Evolutionary conservation across 1,140 invertebrate genomes (phyloP).

Genomic region (Lepidotrigona ventralis): DNA sequence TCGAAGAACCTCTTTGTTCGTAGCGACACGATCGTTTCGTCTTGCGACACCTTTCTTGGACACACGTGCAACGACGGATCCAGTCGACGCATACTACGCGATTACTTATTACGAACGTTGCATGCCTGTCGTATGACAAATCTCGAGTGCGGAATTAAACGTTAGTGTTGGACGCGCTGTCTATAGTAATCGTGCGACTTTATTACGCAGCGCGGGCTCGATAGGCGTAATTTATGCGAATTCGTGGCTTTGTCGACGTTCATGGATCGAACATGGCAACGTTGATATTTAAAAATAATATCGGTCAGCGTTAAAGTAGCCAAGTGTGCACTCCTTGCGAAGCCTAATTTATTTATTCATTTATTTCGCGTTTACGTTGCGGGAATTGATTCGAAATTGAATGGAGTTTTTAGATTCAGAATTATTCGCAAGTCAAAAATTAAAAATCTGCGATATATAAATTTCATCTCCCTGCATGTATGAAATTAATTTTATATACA

Average conservation of each 20-base stretch:
- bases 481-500: too few species aligned
- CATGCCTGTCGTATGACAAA: constrained; percentile 18
- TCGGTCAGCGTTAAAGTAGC: too few species aligned
- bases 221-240: constrained; percentile 9
- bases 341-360: too few species aligned
- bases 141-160: neutral
- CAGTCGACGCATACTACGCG: neutral
- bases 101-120: constrained; percentile 12
- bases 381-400: too few species aligned
- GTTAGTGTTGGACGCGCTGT: neutral
- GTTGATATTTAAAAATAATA: neutral
- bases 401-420: too few species aligned
- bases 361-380: too few species aligned
- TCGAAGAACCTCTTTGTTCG: neutral
- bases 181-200: neutral
- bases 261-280: neutral
- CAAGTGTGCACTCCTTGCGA: too few species aligned
- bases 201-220: neutral
- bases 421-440: too few species aligned
- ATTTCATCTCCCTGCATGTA: too few species aligned
- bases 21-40: neutral
- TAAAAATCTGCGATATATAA: too few species aligned
- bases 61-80: constrained; percentile 14
- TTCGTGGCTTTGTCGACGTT: neutral
- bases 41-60: constrained; percentile 12